These are phyloP conservation scores for Paramuricea clavata DNA, from an alignment of 92 coral and sea anemone species.

Conservation along the genomic window DNA sequence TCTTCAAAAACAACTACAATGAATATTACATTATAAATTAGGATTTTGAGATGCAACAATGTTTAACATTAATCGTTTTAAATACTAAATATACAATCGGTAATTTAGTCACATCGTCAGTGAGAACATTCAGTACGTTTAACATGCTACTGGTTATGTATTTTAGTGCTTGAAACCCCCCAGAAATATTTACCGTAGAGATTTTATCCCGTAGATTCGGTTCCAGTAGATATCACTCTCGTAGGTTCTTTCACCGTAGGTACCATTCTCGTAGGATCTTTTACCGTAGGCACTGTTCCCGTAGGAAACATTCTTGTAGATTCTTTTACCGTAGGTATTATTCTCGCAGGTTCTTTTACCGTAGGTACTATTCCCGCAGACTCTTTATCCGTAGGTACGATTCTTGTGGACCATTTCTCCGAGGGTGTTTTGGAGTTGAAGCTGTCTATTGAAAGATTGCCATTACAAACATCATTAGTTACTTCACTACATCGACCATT, in stretches of 20 bases:
- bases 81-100: no score
- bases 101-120: no score
- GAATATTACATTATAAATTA: background rate
- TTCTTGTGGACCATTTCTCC: background rate
- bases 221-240: background rate
- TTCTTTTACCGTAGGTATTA: background rate
- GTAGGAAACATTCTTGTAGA: background rate
- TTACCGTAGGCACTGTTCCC: background rate
- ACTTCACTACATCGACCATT: background rate
- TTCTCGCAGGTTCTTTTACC: background rate
- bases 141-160: no score
- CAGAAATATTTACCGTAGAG: background rate
- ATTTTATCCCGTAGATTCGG: background rate
- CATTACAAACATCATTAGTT: background rate
- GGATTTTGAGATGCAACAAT: background rate
- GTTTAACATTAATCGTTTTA: background rate
- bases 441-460: background rate
- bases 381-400: background rate
- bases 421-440: background rate
- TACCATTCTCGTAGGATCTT: background rate
- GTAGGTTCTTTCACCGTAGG: background rate
- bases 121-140: no score
- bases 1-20: background rate
- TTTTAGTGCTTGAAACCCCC: no score
- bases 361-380: background rate